Evolutionary conservation across 2,113 vertebrate genomes (phyloP).

Genomic region (Tursiops truncatus): DNA sequence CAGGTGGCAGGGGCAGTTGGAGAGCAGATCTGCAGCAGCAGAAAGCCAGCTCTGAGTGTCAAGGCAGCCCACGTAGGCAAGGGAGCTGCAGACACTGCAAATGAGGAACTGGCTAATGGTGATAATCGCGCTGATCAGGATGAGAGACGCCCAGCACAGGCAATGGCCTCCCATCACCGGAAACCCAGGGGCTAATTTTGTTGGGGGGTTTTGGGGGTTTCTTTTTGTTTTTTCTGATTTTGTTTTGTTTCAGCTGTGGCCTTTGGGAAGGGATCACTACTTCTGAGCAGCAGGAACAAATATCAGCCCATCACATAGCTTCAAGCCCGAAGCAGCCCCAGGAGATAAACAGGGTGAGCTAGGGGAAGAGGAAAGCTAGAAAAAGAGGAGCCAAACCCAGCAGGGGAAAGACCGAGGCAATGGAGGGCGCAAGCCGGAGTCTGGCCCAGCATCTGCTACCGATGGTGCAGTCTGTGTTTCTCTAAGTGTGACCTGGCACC

Average conservation of each 20-base stretch:
- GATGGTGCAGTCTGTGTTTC: neutral
- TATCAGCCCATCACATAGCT: slow-evolving; percentile 14
- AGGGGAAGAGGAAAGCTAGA: neutral
- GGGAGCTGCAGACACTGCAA: neutral
- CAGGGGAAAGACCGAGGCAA: neutral
- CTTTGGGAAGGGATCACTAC: slow-evolving; percentile 50
- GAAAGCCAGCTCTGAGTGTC: neutral
- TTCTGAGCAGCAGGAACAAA: neutral
- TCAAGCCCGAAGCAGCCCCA: neutral
- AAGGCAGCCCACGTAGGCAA: neutral
- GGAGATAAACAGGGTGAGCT: neutral
- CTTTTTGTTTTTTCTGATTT: neutral
- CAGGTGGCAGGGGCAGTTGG: neutral
- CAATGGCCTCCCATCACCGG: neutral
- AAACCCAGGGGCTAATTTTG: neutral
- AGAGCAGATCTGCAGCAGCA: neutral
- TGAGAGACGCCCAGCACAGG: neutral
- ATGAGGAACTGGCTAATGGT: neutral
- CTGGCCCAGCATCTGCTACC: neutral
- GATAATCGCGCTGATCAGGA: neutral
- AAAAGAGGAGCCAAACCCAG: neutral
- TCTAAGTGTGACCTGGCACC: neutral
- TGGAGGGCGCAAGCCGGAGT: neutral
- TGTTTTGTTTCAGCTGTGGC: slow-evolving; percentile 11
- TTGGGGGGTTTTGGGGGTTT: no score